Percentiles rank a stretch among this genome's conserved stretches.
Conservation (phyloP, 2,797 vertebrate genomes). For the Okamejei kenojei region DNA sequence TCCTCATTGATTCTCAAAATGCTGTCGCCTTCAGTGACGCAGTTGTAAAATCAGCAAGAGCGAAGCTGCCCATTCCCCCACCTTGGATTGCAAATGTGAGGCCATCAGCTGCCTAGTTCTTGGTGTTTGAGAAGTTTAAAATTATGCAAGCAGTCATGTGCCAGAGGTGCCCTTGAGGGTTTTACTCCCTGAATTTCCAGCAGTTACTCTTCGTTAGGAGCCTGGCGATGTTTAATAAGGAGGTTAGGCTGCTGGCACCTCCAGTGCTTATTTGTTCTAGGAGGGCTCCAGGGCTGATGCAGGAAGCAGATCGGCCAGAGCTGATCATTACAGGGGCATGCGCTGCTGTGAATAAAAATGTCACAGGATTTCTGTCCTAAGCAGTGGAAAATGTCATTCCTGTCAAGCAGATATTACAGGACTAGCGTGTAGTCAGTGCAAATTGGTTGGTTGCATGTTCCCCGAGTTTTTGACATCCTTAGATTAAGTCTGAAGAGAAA, state of each 20-base stretch:
- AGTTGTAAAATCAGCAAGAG: not conserved
- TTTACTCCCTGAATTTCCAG: slow-evolving; percentile 77
- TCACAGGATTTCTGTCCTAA: slow-evolving; percentile 69
- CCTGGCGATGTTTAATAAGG: slow-evolving; percentile 73
- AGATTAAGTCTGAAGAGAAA: slow-evolving; percentile 72
- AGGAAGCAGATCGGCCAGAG: slow-evolving; percentile 71
- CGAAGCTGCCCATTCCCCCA: not conserved
- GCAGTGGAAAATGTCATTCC: slow-evolving; percentile 72
- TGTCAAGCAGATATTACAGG: slow-evolving; percentile 72
- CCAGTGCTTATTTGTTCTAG: slow-evolving; percentile 67
- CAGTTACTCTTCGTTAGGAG: slow-evolving; percentile 74
- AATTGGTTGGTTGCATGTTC: slow-evolving; percentile 73
- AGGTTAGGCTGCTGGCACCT: slow-evolving; percentile 66
- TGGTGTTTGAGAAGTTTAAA: slow-evolving; percentile 22
- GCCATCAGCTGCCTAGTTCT: slow-evolving; percentile 1
- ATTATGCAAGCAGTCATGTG: slow-evolving; percentile 41
- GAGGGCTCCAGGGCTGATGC: slow-evolving; percentile 67
- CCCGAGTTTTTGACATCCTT: slow-evolving; percentile 69
- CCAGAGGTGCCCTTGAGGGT: slow-evolving; percentile 75
- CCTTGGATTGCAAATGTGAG: slow-evolving; percentile 17
- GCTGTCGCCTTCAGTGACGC: not conserved
- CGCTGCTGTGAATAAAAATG: slow-evolving; percentile 75
- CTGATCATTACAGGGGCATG: slow-evolving; percentile 78
- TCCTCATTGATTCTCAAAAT: slow-evolving; percentile 12
- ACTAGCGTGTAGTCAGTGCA: slow-evolving; percentile 69